Evolutionary conservation across 1,140 invertebrate species (phyloP).

Genomic region (Pararge aegeria): DNA sequence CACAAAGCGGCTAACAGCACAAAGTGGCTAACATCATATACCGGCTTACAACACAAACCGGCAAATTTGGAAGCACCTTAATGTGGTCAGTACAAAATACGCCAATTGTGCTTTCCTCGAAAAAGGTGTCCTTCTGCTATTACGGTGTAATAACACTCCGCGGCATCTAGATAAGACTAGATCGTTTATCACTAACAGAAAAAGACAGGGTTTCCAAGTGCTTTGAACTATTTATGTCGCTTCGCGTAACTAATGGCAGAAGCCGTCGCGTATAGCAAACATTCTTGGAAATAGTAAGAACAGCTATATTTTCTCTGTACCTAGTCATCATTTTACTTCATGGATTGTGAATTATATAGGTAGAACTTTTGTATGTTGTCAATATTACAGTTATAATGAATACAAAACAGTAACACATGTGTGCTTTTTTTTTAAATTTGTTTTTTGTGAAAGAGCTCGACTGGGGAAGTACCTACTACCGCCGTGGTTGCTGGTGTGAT

Average conservation of each 20-base stretch:
- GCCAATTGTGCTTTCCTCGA: not conserved
- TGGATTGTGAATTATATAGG: too few relatives aligned
- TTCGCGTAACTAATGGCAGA: not conserved
- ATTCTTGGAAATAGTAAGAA: not conserved
- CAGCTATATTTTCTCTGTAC: not conserved
- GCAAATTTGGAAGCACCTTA: too few relatives aligned
- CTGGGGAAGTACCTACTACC: too few relatives aligned
- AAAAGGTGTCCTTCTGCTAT: not conserved
- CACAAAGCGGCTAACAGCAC: too few relatives aligned
- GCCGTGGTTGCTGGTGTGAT: too few relatives aligned
- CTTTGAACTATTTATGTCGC: conserved; percentile 1
- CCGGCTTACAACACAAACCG: too few relatives aligned
- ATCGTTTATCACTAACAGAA: not conserved
- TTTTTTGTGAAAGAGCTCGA: too few relatives aligned
- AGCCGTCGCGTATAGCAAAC: not conserved
- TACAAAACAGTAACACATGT: too few relatives aligned
- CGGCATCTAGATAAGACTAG: not conserved
- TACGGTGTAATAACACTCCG: not conserved
- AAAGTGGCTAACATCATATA: too few relatives aligned
- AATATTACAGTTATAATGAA: too few relatives aligned
- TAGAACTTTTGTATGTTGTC: too few relatives aligned
- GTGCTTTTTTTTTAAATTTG: too few relatives aligned
- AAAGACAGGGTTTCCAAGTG: not conserved
- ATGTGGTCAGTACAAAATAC: not conserved
- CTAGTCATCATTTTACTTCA: not conserved